Evolutionary conservation across 2,888 invertebrate genomes (phyloP), one percentile per base, ranked within the genome.

Genomic region (Phortica magna): DNA sequence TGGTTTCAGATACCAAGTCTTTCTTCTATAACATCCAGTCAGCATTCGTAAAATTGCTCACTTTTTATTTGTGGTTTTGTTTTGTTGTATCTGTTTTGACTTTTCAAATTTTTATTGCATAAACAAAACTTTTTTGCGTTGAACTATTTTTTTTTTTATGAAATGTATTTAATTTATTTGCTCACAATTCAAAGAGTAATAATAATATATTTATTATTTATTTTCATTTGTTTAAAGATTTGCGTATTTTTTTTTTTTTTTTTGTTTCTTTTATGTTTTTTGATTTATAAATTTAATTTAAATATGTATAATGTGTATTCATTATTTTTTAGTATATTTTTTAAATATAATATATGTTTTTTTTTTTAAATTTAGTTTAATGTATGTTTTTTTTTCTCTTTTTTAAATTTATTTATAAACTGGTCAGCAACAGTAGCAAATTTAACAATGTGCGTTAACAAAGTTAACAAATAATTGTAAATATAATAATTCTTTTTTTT

Each of bases 301-400:
- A 73, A 73, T 73, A 64, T 73, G 39, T 76, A 74, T 72, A 73
- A 80, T 83, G 79, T 85, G 80, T 83, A 76, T 85, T 78, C 83
- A 80, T 84, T 82, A 76, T 81, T 84, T 79, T 88, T 77, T 73
- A 71, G 75, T 39, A 78, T 81, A 81, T 74, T 79, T 78, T 79
- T 77, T 74, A 79, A 80, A 87, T 87, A 86, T 87, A 85, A 89
- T 88, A 87, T 84, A 87, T 88, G 84, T 86, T 80, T 81, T 79
- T 77, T 93, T 94, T 95, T 94, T 95, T 96, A 93, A 95, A 94
- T 93, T 95, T 95, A 92, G 94, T 95, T 92, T 95, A 95, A 81
- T 81, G 81, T 79, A 77, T 80, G 79, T 74, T 71, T 78, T 73
- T 72, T 74, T 76, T 80, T 59, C 65, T 70, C 74, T 77, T 72